A percentile compares a stretch with the other conserved stretches of the same genome.
Conservation (phyloP, 1,140 invertebrate species). For the Vanessa atalanta region DNA sequence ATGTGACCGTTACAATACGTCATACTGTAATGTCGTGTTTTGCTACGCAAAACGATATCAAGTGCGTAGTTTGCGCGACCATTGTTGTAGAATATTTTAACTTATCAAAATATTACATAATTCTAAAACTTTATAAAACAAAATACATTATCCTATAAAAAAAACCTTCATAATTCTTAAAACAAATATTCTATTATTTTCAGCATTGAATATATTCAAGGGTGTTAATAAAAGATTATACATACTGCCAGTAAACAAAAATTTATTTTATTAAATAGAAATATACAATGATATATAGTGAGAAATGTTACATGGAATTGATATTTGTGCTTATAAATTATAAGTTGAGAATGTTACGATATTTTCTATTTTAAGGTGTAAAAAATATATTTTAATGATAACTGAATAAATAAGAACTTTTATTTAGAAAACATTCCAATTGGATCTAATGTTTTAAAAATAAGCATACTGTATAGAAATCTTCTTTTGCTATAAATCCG, state of each 20-base stretch:
- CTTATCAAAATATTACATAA: too few relatives aligned
- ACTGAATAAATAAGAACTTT: not conserved
- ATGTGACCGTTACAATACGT: too few relatives aligned
- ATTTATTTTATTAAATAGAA: slow-evolving; percentile 31
- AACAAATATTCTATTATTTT: too few relatives aligned
- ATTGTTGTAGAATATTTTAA: too few relatives aligned
- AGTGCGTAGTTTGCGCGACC: too few relatives aligned
- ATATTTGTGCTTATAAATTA: slow-evolving; percentile 10
- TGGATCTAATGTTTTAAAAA: not conserved
- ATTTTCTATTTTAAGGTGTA: not conserved
- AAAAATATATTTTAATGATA: not conserved
- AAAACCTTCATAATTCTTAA: too few relatives aligned
- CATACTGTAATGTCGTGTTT: too few relatives aligned
- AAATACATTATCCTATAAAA: too few relatives aligned
- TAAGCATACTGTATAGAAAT: not conserved
- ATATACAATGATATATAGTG: slow-evolving; percentile 28
- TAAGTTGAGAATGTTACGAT: not conserved
- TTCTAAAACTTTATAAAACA: too few relatives aligned
- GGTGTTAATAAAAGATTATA: slow-evolving; percentile 9
- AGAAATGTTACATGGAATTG: slow-evolving; percentile 21
- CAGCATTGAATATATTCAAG: not conserved
- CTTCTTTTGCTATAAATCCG: not conserved
- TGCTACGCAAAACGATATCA: too few relatives aligned
- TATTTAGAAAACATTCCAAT: not conserved
- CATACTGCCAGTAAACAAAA: slow-evolving; percentile 24